Percentiles rank a stretch among this genome's conserved stretches.
Conservation (phyloP, 2,797 vertebrate genomes). For the Chiroxiphia lanceolata region DNA sequence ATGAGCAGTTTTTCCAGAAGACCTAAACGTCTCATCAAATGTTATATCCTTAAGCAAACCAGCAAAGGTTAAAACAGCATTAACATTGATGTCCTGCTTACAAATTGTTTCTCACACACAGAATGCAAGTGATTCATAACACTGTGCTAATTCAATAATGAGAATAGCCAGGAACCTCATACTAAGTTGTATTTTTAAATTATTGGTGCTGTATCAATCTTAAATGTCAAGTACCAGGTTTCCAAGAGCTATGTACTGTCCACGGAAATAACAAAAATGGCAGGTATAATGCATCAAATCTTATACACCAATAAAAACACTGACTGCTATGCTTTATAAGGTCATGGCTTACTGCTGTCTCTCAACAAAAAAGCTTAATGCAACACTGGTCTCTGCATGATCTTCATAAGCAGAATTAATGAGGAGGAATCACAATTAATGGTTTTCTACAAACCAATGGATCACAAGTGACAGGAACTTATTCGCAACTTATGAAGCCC, state of each 20-base stretch:
- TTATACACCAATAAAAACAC: constrained; percentile 46
- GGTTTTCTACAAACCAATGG: constrained; percentile 22
- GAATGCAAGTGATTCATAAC: constrained; percentile 34
- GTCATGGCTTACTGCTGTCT: not conserved
- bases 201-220: constrained; percentile 17
- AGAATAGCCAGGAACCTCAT: constrained; percentile 12
- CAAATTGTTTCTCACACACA: not conserved
- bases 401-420: constrained; percentile 34
- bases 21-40: not conserved
- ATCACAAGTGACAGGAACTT: constrained; percentile 41
- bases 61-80: constrained; percentile 51
- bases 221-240: constrained; percentile 18
- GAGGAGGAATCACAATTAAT: constrained; percentile 55
- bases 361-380: constrained; percentile 33
- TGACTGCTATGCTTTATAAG: constrained; percentile 36
- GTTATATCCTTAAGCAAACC: constrained; percentile 20
- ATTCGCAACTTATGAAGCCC: constrained; percentile 39
- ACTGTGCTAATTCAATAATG: constrained; percentile 57
- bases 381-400: constrained; percentile 11
- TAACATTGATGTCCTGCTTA: constrained; percentile 35
- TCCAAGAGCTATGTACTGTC: not conserved
- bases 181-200: constrained; percentile 21
- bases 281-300: constrained; percentile 43
- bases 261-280: not conserved
- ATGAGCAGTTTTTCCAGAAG: not conserved